phyloP scores from a whole-genome alignment of 1,140 invertebrate species.

The Drosophila sucinea region DNA sequence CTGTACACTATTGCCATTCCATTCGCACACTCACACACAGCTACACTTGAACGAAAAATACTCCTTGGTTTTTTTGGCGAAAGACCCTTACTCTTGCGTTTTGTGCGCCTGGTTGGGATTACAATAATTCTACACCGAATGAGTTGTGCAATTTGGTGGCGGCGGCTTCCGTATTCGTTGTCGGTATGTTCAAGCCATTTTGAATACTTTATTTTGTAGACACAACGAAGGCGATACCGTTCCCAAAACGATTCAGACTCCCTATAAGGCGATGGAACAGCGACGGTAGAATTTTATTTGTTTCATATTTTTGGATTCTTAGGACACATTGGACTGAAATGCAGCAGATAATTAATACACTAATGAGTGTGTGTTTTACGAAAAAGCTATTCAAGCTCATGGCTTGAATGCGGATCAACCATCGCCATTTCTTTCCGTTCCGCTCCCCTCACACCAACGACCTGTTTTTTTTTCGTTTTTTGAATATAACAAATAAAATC shows the following conservation, averaged over 20 bases:
- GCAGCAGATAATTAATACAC: slow-evolving; percentile 31
- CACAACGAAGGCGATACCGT: slow-evolving; percentile 47
- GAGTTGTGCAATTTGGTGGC: slow-evolving; percentile 70
- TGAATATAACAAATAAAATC: slow-evolving; percentile 58
- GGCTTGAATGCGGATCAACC: slow-evolving; percentile 59
- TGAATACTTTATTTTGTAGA: slow-evolving; percentile 52
- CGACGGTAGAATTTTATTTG: not conserved
- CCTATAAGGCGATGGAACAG: not conserved
- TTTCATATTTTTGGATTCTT: not conserved
- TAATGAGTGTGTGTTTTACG: slow-evolving; percentile 24
- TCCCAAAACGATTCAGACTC: not conserved
- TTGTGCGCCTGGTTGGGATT: slow-evolving; percentile 71
- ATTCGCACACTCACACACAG: slow-evolving; percentile 27
- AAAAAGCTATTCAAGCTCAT: slow-evolving; percentile 66
- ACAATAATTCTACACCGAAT: slow-evolving; percentile 81
- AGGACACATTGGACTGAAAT: not conserved
- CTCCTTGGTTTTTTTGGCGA: slow-evolving; percentile 21
- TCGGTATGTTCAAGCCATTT: slow-evolving; percentile 28
- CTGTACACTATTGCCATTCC: slow-evolving; percentile 41
- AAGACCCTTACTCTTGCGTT: not conserved
- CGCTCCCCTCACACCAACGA: slow-evolving; percentile 15
- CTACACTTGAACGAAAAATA: slow-evolving; percentile 45
- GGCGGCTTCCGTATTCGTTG: slow-evolving; percentile 28
- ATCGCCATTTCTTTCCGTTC: not conserved
- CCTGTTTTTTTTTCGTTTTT: slow-evolving; percentile 44